Evolutionary conservation across 2,113 vertebrate species (phyloP).

Genomic region (Paradoxurus hermaphroditus): DNA sequence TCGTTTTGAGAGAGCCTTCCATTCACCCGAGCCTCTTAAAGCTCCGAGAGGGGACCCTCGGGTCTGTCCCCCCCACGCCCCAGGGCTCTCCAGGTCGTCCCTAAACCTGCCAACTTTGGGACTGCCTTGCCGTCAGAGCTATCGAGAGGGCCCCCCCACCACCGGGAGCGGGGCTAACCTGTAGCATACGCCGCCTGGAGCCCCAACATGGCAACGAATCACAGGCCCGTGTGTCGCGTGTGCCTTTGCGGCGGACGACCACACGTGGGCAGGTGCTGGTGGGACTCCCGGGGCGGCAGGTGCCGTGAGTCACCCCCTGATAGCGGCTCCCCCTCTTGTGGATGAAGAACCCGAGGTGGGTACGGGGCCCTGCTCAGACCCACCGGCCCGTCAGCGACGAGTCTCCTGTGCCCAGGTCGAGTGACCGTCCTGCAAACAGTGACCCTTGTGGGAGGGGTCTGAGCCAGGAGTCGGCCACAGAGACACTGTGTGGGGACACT

Average conservation of each 20-base stretch:
- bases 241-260: rapidly evolving
- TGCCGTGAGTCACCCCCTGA: no score
- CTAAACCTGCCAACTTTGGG: no score
- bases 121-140: background rate
- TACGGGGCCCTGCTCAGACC: no score
- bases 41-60: background rate
- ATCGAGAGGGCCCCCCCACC: rapidly evolving
- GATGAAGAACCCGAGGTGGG: background rate
- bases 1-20: background rate
- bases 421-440: rapidly evolving
- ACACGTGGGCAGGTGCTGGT: background rate
- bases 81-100: rapidly evolving
- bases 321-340: no score
- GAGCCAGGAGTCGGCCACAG: background rate
- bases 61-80: background rate
- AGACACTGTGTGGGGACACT: rapidly evolving
- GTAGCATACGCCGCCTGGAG: rapidly evolving
- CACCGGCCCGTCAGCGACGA: rapidly evolving
- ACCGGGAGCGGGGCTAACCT: rapidly evolving
- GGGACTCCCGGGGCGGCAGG: background rate
- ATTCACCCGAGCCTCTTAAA: background rate
- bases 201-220: background rate
- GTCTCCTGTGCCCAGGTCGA: background rate
- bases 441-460: background rate
- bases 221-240: rapidly evolving